phyloP scores from a whole-genome alignment of 2,888 invertebrate species.

The Ethmia dodecea region DNA sequence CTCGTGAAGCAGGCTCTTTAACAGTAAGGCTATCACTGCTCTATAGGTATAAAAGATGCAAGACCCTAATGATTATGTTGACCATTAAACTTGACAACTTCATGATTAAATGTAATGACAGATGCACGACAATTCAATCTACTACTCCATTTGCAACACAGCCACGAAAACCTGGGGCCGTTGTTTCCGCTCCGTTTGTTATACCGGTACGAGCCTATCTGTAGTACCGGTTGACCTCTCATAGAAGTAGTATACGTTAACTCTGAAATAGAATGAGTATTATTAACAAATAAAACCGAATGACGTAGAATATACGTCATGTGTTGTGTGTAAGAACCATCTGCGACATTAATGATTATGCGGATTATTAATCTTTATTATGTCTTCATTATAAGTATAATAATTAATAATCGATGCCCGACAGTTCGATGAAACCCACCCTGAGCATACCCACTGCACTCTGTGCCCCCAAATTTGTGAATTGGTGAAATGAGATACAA shows the following conservation, averaged over 20 bases:
- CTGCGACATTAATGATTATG: constrained; percentile 45
- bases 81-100: neutral
- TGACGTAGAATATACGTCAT: no score
- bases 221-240: neutral
- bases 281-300: no score
- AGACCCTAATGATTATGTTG: neutral
- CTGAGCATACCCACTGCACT: constrained; percentile 48
- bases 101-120: neutral
- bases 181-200: neutral
- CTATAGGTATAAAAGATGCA: no score
- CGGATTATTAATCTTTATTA: constrained; percentile 29
- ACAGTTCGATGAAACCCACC: constrained; percentile 37
- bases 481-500: no score
- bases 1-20: no score
- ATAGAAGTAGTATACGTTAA: constrained; percentile 7
- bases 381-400: constrained; percentile 36
- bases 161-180: neutral
- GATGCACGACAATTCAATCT: neutral
- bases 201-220: constrained; percentile 1
- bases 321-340: no score
- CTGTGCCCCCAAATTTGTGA: no score
- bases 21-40: no score
- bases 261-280: neutral
- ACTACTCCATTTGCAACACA: neutral
- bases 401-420: constrained; percentile 47